Evolutionary conservation across 2,888 invertebrate genomes (phyloP), one percentile per base, ranked within the genome.

Genomic region (Sturmia bella): DNA sequence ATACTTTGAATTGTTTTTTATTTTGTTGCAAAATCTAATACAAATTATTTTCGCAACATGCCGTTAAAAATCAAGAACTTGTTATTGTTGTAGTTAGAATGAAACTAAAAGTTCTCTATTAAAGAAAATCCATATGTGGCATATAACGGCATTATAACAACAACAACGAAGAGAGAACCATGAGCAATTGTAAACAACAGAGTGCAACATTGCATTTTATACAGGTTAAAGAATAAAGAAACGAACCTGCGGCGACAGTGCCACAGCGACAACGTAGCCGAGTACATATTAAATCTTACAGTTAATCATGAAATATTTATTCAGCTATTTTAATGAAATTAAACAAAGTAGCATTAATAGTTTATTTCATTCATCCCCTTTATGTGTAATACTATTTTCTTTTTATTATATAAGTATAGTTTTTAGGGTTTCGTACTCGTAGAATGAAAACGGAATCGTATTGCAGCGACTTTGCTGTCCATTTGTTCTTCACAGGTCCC

Each of bases 91-190:
- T 32, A 54, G 68, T 45, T 68, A 21, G 37, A 50, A 59, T 13
- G 59, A 52, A 6, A 75, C 75, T 75, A 68, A 75, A 75, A n/a
- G 50, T 59, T 50, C n/a, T 61, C 50, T 39, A n/a, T 41, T 19
- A 50, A 68, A 13, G 7, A 37, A 52, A 59, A n/a, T n/a, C n/a
- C n/a, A n/a, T n/a, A n/a, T n/a, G n/a, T 15, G 41, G 48, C 43
- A 43, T 43, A 15, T 32, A 68, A 52, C 24, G 27, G 27, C 19
- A 59, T 5, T 17, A 24, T 13, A 7, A n/a, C 24, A 39, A 48
- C 4, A 37, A 37, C 21, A 32, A 56, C 45, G 21, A 2, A 48
- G 5, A n/a, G 4, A 19, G 12, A 39, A 39, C 39, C 39, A 32
- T 9, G 5, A 56, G 4, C 45, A 15, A 56, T 6, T 32, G 9